Evolutionary conservation across 1,140 invertebrate species (phyloP).

Genomic region (Nebria ingens): DNA sequence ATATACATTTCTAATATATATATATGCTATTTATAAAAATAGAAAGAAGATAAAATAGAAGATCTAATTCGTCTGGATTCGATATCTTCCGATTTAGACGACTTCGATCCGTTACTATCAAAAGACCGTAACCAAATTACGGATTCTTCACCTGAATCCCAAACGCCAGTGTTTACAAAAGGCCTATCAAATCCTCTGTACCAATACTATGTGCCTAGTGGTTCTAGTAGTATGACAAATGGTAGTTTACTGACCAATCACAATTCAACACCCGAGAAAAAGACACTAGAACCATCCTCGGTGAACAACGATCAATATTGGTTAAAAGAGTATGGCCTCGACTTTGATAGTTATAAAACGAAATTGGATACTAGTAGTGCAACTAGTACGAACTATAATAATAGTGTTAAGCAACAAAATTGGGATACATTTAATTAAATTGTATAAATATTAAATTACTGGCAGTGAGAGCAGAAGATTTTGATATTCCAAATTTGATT

Average conservation of each 20-base stretch:
- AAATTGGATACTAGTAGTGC: background rate
- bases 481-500: background rate
- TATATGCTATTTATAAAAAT: too few species aligned
- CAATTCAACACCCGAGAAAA: conserved; percentile 11
- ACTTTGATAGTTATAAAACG: conserved; percentile 35
- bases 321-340: conserved; percentile 43
- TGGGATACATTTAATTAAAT: background rate
- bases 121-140: conserved; percentile 23
- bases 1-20: too few species aligned
- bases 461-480: too few species aligned
- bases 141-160: conserved; percentile 7
- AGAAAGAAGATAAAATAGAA: conserved; percentile 34
- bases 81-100: conserved; percentile 42
- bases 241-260: background rate
- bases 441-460: too few species aligned
- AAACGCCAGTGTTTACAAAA: conserved; percentile 16
- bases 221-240: conserved; percentile 20
- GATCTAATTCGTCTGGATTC: conserved; percentile 51
- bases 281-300: conserved; percentile 1
- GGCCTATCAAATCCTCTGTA: conserved; percentile 32
- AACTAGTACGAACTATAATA: background rate
- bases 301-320: conserved; percentile 42
- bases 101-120: conserved; percentile 48
- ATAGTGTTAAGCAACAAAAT: background rate
- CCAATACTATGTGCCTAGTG: conserved; percentile 27